Evolutionary conservation across 2,888 invertebrate genomes (phyloP).

Genomic region (Yponomeuta malinellus): DNA sequence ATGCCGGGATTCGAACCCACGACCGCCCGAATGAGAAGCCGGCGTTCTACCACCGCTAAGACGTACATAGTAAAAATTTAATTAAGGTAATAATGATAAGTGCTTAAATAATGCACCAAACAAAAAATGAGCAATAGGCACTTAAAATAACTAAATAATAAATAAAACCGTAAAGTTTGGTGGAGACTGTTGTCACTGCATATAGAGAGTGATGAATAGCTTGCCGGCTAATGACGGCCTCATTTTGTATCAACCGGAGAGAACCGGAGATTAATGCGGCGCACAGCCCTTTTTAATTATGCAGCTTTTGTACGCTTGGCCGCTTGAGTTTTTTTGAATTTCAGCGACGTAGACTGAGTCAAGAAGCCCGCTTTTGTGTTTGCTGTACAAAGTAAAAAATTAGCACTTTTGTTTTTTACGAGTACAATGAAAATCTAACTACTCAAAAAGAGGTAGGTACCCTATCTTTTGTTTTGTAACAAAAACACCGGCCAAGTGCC

Average conservation of each 20-base stretch:
- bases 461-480: too few relatives aligned
- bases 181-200: slow-evolving; percentile 19
- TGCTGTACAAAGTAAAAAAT: slow-evolving; percentile 7
- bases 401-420: neutral
- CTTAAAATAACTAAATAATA: neutral
- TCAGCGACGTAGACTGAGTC: neutral
- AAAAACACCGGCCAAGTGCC: neutral
- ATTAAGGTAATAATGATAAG: too few relatives aligned
- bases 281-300: slow-evolving; percentile 55
- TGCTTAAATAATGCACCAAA: too few relatives aligned
- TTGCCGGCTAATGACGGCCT: slow-evolving; percentile 39
- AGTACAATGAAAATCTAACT: slow-evolving; percentile 1
- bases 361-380: neutral
- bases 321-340: slow-evolving; percentile 12
- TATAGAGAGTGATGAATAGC: slow-evolving; percentile 41
- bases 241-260: slow-evolving; percentile 42
- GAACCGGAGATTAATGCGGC: slow-evolving; percentile 47
- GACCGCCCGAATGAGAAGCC: too few relatives aligned
- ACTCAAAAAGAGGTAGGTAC: neutral
- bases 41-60: too few relatives aligned
- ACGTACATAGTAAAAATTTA: too few relatives aligned
- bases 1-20: too few relatives aligned
- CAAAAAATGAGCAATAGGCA: too few relatives aligned
- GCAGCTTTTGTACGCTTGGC: slow-evolving; percentile 35
- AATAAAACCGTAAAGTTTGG: neutral